Base-by-base conservation (phyloP, 2,888 invertebrate genomes). In the Serripes groenlandicus region DNA sequence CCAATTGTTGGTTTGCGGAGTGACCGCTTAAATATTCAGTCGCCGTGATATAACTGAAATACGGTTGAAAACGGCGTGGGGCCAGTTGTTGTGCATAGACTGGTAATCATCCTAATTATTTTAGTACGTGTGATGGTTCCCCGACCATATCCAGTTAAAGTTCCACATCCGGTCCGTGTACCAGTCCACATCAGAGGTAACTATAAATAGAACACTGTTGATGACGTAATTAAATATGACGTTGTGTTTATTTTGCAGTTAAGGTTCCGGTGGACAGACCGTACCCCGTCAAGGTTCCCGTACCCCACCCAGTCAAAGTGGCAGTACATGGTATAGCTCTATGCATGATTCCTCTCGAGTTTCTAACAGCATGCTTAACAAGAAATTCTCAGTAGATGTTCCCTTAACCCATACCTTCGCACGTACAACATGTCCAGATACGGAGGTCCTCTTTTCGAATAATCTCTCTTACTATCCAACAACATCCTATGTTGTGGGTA, bases 101-200 rank as follows among this genome's bases (percentile, higher is more conserved):
- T n/a, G n/a, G n/a, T n/a, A n/a, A n/a, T 28, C 62, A 11, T 69
- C 11, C 30, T 3, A 54, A 70, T 70, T 7, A 32, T 70, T 70
- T 32, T 70, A 70, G 70, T 54, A 30, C 52, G 32, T 4, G n/a
- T 70, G 2, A 30, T 9, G 37, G 66, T 66, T 28, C 42, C 37
- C 23, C 34, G 28, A 42, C 42, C 66, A n/a, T 71, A 78, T 15
- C 84, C 83, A 62, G 83, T 84, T 11, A 74, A 70, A n/a, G 56
- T 70, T 26, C 77, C 80, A 30, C 72, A 77, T 54, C 72, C 80
- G 28, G 77, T 83, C 3, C 79, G 64, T 0, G 83, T 79, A 23
- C 58, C 72, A 21, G 78, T 83, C n/a, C 60, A 62, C 21, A 69
- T 83, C 15, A 56, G 70, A 78, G 56, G 81, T 81, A 75, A 70